Conservation (phyloP, 2,113 vertebrate species). For the Nymphicus hollandicus region DNA sequence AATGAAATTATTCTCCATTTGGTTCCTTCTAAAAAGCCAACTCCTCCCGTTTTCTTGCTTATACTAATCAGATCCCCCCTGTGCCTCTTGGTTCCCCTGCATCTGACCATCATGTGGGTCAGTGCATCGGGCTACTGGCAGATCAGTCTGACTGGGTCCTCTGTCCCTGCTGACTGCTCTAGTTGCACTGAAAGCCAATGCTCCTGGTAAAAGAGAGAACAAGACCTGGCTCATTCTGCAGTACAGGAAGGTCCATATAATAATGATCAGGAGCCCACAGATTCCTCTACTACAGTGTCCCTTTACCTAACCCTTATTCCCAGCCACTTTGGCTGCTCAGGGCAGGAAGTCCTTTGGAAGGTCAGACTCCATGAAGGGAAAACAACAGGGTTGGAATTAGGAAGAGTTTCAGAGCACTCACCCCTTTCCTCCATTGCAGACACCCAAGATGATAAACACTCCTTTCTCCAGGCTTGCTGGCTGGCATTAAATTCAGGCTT, state of each 20-base stretch:
- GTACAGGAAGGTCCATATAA: neutral
- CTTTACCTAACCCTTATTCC: neutral
- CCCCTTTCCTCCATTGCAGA: neutral
- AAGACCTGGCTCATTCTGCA: neutral
- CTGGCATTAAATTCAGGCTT: neutral
- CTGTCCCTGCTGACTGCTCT: neutral
- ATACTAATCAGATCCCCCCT: neutral
- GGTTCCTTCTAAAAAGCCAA: neutral
- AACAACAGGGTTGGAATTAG: neutral
- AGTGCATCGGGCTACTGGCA: neutral
- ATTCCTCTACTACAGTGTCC: neutral
- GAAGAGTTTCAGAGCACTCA: slow-evolving; percentile 15
- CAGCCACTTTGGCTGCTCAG: neutral
- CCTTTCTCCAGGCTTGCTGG: neutral
- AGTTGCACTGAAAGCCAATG: neutral
- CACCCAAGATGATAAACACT: neutral
- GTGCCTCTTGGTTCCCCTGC: neutral
- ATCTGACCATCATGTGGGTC: neutral
- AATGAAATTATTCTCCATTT: neutral
- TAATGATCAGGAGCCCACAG: neutral
- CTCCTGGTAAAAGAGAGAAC: fast-evolving
- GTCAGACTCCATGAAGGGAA: neutral
- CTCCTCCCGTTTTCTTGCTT: neutral
- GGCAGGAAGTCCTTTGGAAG: neutral
- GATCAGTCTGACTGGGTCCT: neutral